Base-by-base conservation (phyloP, 1,140 invertebrate genomes). In the Trachymyrmex cornetzi region DNA sequence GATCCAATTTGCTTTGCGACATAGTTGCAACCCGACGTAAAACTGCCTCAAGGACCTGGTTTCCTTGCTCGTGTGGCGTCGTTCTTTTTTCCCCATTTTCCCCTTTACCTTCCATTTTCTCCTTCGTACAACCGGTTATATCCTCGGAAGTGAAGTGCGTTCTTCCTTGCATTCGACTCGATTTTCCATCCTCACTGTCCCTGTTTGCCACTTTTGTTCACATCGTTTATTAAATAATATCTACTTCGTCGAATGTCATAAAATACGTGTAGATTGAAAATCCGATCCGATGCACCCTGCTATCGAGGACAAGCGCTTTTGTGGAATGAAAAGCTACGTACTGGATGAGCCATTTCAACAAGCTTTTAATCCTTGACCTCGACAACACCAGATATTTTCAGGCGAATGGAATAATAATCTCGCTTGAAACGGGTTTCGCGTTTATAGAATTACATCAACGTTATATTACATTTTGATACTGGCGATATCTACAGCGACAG, bases 1-100 rank as follows among this genome's bases (percentile, higher is more conserved):
- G 69, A 84, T 84, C 80, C 80, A 84, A 75, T 84, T 84, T 84
- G 80, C 69, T 55, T 84, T 34, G 67, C 67, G 55, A 75, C 38
- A 27, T 84, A 74, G 69, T 84, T 75, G 80, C 55, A 50, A 59
- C 69, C 80, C n/a, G 38, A 84, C 55, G 69, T 74, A 63, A 84
- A 84, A 61, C 44, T 61, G 71, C 48, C 69, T 84, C 80, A 84
- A 84, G 69, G 27, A 75, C 69, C 24, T 55, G 55, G 63, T 50
- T 67, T 67, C 24, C 67, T 74, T 22, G 80, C 80, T 19, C n/a
- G 55, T 50, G 55, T 34, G 38, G 69, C 38, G 27, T 9, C 24
- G 19, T 59, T 6, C 7, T 61, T 16, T 16, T 50, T 50, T 67
- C 34, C n/a, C 11, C 69, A 44, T 48, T 55, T 19, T 19, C 7